These are phyloP conservation scores for Oasisia sp. DNA, from an alignment of 2,888 invertebrate species.

Conservation along the genomic window DNA sequence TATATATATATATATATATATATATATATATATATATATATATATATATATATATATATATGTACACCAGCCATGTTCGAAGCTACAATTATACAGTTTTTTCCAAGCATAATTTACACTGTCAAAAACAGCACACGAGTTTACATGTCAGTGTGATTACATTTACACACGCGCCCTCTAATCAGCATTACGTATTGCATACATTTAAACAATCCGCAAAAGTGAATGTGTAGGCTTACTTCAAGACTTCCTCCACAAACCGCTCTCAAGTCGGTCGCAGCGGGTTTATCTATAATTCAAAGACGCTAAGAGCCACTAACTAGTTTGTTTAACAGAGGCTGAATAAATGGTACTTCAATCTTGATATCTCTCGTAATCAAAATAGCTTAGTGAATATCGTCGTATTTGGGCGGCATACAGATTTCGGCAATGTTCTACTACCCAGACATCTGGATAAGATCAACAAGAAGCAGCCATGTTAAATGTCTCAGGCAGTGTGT, in stretches of 20 bases:
- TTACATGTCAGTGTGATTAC: no score
- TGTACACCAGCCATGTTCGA: no score
- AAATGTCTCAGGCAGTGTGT: background rate
- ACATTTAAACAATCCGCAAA: no score
- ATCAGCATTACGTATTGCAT: no score
- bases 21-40: no score
- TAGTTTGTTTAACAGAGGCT: background rate
- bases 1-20: no score
- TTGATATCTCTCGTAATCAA: background rate
- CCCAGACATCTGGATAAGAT: background rate
- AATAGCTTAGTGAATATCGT: background rate
- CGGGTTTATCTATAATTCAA: background rate
- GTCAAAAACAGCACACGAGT: no score
- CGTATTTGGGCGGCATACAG: background rate
- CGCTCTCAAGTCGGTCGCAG: background rate
- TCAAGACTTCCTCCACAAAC: background rate
- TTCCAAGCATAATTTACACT: no score
- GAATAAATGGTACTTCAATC: background rate
- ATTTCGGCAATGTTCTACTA: background rate
- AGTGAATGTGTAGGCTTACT: background rate
- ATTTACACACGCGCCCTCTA: no score
- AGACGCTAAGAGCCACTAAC: background rate
- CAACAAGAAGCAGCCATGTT: background rate
- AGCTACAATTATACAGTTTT: no score
- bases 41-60: no score